These are phyloP conservation scores for Leiothrix lutea DNA, from an alignment of 2,113 vertebrate genomes.

Conservation along the genomic window DNA sequence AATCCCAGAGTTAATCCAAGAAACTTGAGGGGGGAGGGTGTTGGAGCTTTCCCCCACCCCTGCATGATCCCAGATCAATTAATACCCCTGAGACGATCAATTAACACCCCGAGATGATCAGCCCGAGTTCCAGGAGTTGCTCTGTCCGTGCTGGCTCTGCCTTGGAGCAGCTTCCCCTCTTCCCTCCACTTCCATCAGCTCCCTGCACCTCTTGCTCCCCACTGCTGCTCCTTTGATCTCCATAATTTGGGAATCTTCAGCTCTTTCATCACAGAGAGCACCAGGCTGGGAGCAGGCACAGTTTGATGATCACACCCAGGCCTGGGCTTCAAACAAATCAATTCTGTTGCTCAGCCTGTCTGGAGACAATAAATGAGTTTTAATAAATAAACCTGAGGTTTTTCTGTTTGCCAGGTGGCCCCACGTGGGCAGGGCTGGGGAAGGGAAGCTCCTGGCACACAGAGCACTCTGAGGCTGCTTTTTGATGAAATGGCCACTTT, in stretches of 20 bases:
- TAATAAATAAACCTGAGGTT: not conserved
- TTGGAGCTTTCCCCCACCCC: not conserved
- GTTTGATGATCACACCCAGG: not conserved
- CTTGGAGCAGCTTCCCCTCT: not conserved
- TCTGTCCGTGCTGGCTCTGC: not conserved
- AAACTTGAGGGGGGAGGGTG: not conserved
- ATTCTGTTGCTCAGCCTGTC: not conserved
- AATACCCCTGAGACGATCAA: not conserved
- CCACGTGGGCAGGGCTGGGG: not conserved
- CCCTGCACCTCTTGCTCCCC: not conserved
- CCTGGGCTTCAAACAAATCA: not conserved
- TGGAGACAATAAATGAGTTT: not conserved
- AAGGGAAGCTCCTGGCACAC: not conserved
- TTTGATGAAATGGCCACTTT: not conserved
- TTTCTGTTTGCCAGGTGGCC: not conserved
- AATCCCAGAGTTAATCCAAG: constrained; percentile 15
- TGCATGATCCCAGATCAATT: not conserved
- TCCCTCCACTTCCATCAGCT: not conserved
- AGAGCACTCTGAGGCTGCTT: not conserved
- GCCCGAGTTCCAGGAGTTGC: not conserved
- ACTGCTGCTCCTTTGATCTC: not conserved
- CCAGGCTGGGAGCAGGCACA: not conserved
- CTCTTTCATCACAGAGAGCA: not conserved
- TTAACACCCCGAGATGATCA: not conserved
- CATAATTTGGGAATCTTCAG: not conserved